Conservation (phyloP, 2,888 invertebrate genomes). For the Phania funesta region DNA sequence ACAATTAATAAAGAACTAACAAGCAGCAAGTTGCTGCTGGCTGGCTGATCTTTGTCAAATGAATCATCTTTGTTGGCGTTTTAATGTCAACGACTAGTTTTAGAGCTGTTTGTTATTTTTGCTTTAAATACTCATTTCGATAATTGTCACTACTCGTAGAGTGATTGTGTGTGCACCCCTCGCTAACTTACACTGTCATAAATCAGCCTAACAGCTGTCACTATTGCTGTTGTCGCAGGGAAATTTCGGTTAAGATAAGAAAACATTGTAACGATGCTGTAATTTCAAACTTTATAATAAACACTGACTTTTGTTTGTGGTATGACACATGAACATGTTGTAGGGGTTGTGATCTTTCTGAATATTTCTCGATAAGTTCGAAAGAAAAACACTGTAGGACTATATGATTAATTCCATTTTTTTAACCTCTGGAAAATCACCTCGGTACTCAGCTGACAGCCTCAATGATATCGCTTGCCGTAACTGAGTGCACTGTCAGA, state of each 20-base stretch:
- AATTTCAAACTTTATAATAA: slow-evolving; percentile 52
- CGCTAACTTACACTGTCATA: slow-evolving; percentile 29
- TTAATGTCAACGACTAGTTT: slow-evolving; percentile 26
- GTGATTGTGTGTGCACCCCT: slow-evolving; percentile 1
- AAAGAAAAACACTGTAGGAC: neutral
- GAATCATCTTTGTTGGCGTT: slow-evolving; percentile 49
- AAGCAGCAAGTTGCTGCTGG: slow-evolving; percentile 27
- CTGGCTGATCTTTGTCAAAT: slow-evolving; percentile 39
- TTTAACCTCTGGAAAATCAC: no score
- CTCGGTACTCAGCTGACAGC: no score
- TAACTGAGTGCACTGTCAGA: no score
- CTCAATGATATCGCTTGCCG: no score
- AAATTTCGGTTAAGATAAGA: slow-evolving; percentile 38
- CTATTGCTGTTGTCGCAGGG: slow-evolving; percentile 37
- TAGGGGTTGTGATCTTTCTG: slow-evolving; percentile 16
- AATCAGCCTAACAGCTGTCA: slow-evolving; percentile 63
- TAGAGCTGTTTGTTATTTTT: neutral
- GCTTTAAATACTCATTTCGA: neutral
- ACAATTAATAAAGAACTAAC: slow-evolving; percentile 58
- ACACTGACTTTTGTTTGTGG: slow-evolving; percentile 44
- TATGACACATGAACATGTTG: slow-evolving; percentile 38
- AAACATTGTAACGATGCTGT: slow-evolving; percentile 47
- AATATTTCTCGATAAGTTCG: slow-evolving; percentile 20
- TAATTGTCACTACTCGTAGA: slow-evolving; percentile 40
- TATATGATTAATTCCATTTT: no score